Evolutionary conservation across 2,888 invertebrate species (phyloP).

Genomic region (Ditula angustiorana): DNA sequence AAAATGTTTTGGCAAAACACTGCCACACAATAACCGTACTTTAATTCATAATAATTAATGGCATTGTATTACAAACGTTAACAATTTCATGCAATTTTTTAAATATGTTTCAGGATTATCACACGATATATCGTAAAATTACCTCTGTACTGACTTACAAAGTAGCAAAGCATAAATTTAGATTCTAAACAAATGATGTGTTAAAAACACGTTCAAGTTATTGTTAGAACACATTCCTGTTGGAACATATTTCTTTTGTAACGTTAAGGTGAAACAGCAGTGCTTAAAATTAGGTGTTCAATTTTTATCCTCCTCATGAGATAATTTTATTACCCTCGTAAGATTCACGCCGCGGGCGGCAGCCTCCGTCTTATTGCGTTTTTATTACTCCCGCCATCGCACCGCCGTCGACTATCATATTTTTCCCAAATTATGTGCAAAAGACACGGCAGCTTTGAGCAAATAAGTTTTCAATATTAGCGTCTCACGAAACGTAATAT

Average conservation of each 20-base stretch:
- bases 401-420: conserved; percentile 65
- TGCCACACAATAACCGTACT: too few species aligned
- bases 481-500: conserved; percentile 35
- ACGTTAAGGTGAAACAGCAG: conserved; percentile 19
- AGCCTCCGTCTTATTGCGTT: conserved; percentile 73
- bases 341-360: conserved; percentile 69
- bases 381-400: conserved; percentile 66
- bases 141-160: too few species aligned
- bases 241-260: conserved; percentile 13
- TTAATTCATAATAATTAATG: too few species aligned
- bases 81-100: too few species aligned
- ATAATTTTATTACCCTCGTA: conserved; percentile 77
- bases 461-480: conserved; percentile 62
- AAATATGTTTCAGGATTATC: too few species aligned
- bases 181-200: background rate
- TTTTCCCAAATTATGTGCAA: conserved; percentile 67
- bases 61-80: too few species aligned
- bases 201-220: background rate
- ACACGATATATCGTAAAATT: too few species aligned
- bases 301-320: conserved; percentile 71
- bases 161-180: too few species aligned
- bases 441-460: conserved; percentile 60
- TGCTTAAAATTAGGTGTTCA: conserved; percentile 68
- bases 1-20: too few species aligned
- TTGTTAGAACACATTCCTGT: background rate